Evolutionary conservation across 2,888 invertebrate species (phyloP), one percentile per base, ranked within the genome.

Genomic region (Eilema caniola): DNA sequence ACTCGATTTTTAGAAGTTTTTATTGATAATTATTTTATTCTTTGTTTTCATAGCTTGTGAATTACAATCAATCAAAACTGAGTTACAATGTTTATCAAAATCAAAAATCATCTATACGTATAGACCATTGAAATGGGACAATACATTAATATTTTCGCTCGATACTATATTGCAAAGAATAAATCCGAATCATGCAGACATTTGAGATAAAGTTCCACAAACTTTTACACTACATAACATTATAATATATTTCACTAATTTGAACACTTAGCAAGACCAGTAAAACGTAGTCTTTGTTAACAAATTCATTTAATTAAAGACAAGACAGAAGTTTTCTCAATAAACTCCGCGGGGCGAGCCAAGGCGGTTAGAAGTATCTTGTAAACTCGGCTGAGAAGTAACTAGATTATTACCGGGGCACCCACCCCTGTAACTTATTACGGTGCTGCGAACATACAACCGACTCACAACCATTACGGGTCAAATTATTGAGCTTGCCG

Each of bases 241-340:
- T 56, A 25, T 53, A 62, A 62, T 67, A 53, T 31, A 61, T 23
- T 62, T 41, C 24, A 69, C n/a, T 64, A 67, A 23, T 53, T 62
- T 60, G 59, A 60, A 67, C 47, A 53, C 28, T 69, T 57, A 78
- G 28, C 67, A 74, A 74, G 56, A 78, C 53, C 70, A 73, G 78
- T 78, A 78, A 73, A 80, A 80, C 76, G 67, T 67, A 66, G 24
- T 33, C 65, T 76, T 74, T 57, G 69, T 60, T 62, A 74, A 79
- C 77, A 76, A 80, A 80, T 77, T 74, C 69, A 71, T 81, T 81
- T 81, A 77, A 81, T 81, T 81, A 79, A 73, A 81, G 74, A 59
- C 72, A 71, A 75, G 64, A 72, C 69, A 33, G 73, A 81, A 81
- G 75, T 81, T 79, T 75, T 62, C 67, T 69, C 67, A 78, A 74